A percentile compares a stretch with the other conserved stretches of the same genome.
These are phyloP conservation scores for Eulemur mongoz DNA, from an alignment of 2,797 vertebrate genomes.

Conservation along the genomic window DNA sequence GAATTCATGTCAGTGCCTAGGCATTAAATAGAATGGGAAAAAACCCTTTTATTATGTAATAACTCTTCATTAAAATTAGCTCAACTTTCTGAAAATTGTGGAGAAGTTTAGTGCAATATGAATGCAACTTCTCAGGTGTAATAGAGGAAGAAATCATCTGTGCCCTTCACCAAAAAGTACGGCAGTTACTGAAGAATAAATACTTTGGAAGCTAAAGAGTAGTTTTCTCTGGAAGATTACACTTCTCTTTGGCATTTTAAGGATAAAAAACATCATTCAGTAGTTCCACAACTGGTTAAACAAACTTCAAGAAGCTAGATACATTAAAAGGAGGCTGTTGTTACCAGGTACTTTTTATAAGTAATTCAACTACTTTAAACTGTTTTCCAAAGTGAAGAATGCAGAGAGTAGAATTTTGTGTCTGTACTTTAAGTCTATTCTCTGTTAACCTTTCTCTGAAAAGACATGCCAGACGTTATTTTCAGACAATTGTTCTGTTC, in stretches of 20 bases:
- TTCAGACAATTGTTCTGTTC: conserved; percentile 71
- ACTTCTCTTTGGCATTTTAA: background rate
- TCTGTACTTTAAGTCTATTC: conserved; percentile 48
- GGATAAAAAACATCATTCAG: background rate
- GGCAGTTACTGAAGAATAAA: conserved; percentile 12
- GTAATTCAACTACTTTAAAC: conserved; percentile 56
- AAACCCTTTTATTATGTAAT: background rate
- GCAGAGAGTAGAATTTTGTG: conserved; percentile 48
- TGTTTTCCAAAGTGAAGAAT: conserved; percentile 62
- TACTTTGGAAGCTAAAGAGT: background rate
- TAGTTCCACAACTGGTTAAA: background rate
- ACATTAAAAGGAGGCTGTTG: background rate
- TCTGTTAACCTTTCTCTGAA: conserved; percentile 57
- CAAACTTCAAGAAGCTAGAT: background rate
- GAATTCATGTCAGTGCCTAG: background rate
- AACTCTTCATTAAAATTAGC: background rate
- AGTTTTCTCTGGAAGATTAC: conserved; percentile 14
- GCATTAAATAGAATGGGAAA: background rate
- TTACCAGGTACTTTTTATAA: background rate
- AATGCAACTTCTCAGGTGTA: background rate
- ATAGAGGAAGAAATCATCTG: background rate
- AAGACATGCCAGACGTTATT: conserved; percentile 59
- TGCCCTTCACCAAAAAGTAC: background rate
- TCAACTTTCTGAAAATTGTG: background rate
- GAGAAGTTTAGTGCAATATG: background rate